Conservation (phyloP, 2,113 vertebrate species). For the Zootoca vivipara region DNA sequence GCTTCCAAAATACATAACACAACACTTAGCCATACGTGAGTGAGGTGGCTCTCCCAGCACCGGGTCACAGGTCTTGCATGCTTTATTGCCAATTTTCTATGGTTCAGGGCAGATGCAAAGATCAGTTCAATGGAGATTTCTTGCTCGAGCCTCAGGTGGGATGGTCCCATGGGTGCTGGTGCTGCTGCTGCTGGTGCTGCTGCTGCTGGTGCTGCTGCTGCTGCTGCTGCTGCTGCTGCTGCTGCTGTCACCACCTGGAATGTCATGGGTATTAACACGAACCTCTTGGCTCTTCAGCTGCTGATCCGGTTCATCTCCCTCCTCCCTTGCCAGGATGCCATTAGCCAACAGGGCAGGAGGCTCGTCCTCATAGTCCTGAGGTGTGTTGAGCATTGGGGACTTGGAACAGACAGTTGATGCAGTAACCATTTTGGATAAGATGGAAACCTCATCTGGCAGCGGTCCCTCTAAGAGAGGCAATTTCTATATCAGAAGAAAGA, state of each 20-base stretch:
- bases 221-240: rapidly evolving
- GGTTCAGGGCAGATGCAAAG: neutral
- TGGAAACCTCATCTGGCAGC: conserved; percentile 40
- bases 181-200: rapidly evolving
- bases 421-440: conserved; percentile 17
- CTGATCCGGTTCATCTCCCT: neutral
- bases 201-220: too few species aligned
- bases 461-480: conserved; percentile 60
- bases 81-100: conserved; percentile 3
- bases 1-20: neutral
- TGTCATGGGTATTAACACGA: neutral
- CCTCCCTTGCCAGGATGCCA: conserved; percentile 13
- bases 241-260: rapidly evolving
- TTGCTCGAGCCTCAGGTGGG: neutral
- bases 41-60: rapidly evolving
- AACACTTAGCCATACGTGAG: neutral
- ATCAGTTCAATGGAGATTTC: conserved; percentile 30
- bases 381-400: conserved; percentile 20
- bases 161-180: rapidly evolving
- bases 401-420: conserved; percentile 15
- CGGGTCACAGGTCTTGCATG: neutral
- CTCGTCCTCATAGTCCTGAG: conserved; percentile 49
- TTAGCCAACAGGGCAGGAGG: conserved; percentile 54
- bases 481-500: conserved; percentile 58
- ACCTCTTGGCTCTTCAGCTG: conserved; percentile 33